Percentiles rank a stretch among this genome's conserved stretches.
phyloP scores from a whole-genome alignment of 1,140 invertebrate genomes.

The Ridgeia piscesae region DNA sequence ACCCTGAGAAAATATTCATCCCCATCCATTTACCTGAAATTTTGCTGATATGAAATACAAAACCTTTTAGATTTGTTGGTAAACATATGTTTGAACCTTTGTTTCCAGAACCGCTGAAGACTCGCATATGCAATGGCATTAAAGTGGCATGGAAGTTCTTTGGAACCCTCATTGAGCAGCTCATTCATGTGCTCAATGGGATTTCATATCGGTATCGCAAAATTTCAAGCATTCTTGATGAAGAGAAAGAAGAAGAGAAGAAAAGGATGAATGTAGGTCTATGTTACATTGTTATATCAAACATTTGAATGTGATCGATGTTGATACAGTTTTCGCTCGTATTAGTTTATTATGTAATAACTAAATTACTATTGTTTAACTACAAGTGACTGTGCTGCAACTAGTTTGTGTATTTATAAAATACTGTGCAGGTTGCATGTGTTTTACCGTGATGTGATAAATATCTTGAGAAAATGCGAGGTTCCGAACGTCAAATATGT shows the following conservation, averaged over 20 bases:
- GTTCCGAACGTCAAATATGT: too few species aligned
- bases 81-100: neutral
- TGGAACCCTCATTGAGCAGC: slow-evolving; percentile 80
- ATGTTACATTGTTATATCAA: neutral
- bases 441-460: too few species aligned
- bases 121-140: slow-evolving; percentile 51
- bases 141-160: slow-evolving; percentile 72
- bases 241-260: slow-evolving; percentile 80
- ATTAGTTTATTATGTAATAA: neutral
- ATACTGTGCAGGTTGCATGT: too few species aligned
- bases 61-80: neutral
- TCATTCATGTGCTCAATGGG: slow-evolving; percentile 82
- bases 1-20: neutral
- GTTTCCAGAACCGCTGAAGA: neutral
- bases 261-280: slow-evolving; percentile 46
- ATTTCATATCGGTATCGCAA: slow-evolving; percentile 92
- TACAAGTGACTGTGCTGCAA: too few species aligned
- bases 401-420: too few species aligned
- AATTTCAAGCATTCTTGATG: slow-evolving; percentile 70
- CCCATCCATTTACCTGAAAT: neutral
- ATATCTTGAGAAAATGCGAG: too few species aligned
- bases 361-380: neutral
- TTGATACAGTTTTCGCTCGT: neutral
- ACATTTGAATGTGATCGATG: neutral
- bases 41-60: neutral